These are phyloP conservation scores for Ciona savignyi DNA, from an alignment of 23 tunicate species.

Conservation along the genomic window DNA sequence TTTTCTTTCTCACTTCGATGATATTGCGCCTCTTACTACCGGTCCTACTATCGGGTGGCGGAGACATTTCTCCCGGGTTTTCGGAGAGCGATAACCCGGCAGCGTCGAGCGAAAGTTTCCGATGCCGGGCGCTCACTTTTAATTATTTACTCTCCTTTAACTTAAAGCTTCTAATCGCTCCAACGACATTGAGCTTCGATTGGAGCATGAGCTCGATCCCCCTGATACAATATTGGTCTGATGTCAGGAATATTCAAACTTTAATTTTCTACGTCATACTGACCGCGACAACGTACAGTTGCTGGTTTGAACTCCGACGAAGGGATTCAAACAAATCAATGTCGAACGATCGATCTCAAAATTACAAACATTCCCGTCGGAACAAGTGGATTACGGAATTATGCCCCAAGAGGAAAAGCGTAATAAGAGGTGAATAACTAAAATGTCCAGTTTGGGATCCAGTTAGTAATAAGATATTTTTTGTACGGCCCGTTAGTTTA, in stretches of 20 bases:
- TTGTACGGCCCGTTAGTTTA: background rate
- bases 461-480: too few relatives aligned
- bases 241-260: conserved; percentile 46
- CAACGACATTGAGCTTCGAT: conserved; percentile 56
- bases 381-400: too few relatives aligned
- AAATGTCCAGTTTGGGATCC: too few relatives aligned
- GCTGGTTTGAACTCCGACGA: background rate
- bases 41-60: conserved; percentile 7
- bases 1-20: background rate
- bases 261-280: background rate
- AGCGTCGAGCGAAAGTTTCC: conserved; percentile 24
- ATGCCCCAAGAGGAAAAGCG: too few relatives aligned
- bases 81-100: conserved; percentile 87
- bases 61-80: conserved; percentile 34
- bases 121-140: conserved; percentile 52
- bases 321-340: background rate
- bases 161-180: conserved; percentile 30
- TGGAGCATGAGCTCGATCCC: conserved; percentile 85
- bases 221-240: conserved; percentile 26
- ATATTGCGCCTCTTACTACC: conserved; percentile 15
- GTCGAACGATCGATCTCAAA: too few relatives aligned
- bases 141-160: conserved; percentile 43
- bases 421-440: too few relatives aligned
- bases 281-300: background rate
- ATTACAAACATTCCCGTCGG: too few relatives aligned